phyloP scores from a whole-genome alignment of 2,888 invertebrate genomes.

The Rugalucina vietnamica region DNA sequence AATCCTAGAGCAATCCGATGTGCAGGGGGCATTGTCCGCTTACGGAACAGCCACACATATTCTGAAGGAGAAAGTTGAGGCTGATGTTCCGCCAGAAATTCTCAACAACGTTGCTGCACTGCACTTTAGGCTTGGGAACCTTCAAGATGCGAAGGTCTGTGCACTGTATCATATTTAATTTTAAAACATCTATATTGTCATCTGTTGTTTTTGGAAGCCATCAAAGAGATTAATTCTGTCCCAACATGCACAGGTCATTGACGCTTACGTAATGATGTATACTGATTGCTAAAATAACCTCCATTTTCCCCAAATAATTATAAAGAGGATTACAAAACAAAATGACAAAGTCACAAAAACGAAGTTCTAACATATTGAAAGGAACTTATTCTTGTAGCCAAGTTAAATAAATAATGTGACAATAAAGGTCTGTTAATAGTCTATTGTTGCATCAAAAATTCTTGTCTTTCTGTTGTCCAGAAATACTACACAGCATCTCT shows the following conservation, averaged over 20 bases:
- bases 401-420: not conserved
- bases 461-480: constrained; percentile 69
- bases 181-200: no score
- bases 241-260: no score
- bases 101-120: constrained; percentile 98
- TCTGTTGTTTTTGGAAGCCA: no score
- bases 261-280: no score
- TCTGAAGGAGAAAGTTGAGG: constrained; percentile 95
- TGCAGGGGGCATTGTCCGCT: constrained; percentile 93
- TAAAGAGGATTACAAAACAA: no score
- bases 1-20: constrained; percentile 97
- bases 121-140: constrained; percentile 92
- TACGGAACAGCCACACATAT: constrained; percentile 97
- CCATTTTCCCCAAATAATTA: no score
- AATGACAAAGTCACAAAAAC: not conserved
- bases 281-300: no score
- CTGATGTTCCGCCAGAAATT: constrained; percentile 98
- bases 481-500: constrained; percentile 92
- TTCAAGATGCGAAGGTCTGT: constrained; percentile 90
- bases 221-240: no score
- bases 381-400: not conserved
- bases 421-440: no score
- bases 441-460: not conserved
- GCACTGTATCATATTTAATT: no score
- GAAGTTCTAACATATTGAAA: not conserved